phyloP scores from a whole-genome alignment of 2,113 vertebrate genomes.

The Ceyx margarethae region DNA sequence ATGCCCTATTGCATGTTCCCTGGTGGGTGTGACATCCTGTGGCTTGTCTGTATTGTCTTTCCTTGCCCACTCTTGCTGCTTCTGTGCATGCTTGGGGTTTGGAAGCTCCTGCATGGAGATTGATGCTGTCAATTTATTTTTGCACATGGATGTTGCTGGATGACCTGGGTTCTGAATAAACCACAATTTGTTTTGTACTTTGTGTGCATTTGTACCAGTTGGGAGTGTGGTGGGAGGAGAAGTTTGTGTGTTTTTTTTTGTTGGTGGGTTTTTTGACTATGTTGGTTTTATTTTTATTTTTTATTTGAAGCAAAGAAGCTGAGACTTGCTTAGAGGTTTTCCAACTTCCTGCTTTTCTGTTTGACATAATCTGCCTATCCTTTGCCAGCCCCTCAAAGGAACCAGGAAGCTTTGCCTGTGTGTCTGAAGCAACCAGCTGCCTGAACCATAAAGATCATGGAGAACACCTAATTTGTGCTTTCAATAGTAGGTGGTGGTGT shows the following conservation, averaged over 20 bases:
- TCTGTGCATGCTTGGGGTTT: conserved; percentile 17
- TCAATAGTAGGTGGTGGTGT: background rate
- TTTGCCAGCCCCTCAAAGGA: conserved; percentile 38
- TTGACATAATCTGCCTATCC: conserved; percentile 12
- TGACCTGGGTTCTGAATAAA: conserved; percentile 24
- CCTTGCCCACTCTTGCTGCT: conserved; percentile 24
- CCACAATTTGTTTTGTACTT: conserved; percentile 6
- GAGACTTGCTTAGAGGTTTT: conserved; percentile 70
- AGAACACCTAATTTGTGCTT: conserved; percentile 14
- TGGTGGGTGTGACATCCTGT: background rate
- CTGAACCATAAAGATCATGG: conserved; percentile 17
- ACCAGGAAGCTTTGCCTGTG: conserved; percentile 43
- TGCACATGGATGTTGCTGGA: conserved; percentile 18
- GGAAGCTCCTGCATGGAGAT: conserved; percentile 48
- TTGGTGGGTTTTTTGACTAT: background rate
- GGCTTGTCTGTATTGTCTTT: background rate
- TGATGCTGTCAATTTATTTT: conserved; percentile 34
- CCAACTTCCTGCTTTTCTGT: conserved; percentile 61
- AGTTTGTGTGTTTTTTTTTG: background rate
- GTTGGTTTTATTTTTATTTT: background rate
- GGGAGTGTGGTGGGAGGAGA: background rate
- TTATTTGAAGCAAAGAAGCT: conserved; percentile 43
- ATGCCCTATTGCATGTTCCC: conserved; percentile 23
- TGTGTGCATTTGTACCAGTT: conserved; percentile 13
- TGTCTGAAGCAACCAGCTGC: conserved; percentile 45